Evolutionary conservation across 1,140 invertebrate genomes (phyloP).

Genomic region (Colletes latitarsis): DNA sequence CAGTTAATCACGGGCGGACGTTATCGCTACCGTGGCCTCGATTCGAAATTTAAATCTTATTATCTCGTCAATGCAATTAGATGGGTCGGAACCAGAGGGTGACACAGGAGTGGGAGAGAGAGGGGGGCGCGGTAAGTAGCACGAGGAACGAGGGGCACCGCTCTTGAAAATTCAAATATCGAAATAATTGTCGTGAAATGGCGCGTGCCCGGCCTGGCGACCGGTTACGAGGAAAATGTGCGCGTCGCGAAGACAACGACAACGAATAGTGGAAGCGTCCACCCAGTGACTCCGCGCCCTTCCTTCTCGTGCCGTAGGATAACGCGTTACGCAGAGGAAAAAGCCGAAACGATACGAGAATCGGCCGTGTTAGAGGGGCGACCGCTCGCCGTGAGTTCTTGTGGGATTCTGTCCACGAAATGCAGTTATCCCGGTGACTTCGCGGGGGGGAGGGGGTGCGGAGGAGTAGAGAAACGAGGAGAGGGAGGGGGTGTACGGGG

Average conservation of each 20-base stretch:
- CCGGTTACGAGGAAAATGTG: conserved; percentile 31
- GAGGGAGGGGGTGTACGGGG: too few relatives aligned
- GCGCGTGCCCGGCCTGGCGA: conserved; percentile 39
- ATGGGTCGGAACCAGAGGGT: conserved; percentile 31
- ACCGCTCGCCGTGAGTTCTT: conserved; percentile 80
- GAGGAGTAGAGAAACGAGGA: too few relatives aligned
- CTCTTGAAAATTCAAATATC: conserved; percentile 77
- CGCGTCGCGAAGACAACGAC: conserved; percentile 19
- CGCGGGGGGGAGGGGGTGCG: conserved; percentile 38
- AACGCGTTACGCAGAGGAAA: conserved; percentile 56
- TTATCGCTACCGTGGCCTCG: conserved; percentile 52
- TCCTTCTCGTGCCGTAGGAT: conserved; percentile 39
- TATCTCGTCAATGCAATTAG: conserved; percentile 76
- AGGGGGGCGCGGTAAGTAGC: conserved; percentile 22
- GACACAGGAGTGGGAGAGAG: conserved; percentile 28
- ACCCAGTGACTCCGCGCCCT: conserved; percentile 41
- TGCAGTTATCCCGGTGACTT: conserved; percentile 79
- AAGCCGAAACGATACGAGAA: conserved; percentile 60
- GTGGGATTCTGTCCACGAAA: conserved; percentile 81
- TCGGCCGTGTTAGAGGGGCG: conserved; percentile 66
- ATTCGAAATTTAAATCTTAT: conserved; percentile 78
- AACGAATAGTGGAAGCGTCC: conserved; percentile 41
- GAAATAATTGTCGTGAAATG: conserved; percentile 72
- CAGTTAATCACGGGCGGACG: conserved; percentile 41
- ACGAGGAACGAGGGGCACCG: conserved; percentile 17